Evolutionary conservation across 2,113 vertebrate genomes (phyloP).

Genomic region (Tragelaphus strepsiceros): DNA sequence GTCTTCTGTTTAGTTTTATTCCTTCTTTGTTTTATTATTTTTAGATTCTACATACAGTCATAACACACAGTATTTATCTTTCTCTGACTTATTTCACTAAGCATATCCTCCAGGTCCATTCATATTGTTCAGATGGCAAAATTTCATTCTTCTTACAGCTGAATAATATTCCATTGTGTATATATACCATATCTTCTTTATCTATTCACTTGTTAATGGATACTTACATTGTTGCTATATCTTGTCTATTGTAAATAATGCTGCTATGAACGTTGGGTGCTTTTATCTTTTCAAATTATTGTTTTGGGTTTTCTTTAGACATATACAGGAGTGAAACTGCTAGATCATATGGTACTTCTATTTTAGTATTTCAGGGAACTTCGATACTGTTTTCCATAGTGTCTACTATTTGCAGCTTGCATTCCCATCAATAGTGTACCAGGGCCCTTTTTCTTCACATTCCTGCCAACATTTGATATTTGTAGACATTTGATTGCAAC

Average conservation of each 20-base stretch:
- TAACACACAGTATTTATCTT: background rate
- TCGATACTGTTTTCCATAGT: background rate
- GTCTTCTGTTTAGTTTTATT: background rate
- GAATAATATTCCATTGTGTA: background rate
- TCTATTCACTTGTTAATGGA: background rate
- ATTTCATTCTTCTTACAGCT: background rate
- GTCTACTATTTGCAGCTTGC: background rate
- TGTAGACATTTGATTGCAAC: background rate
- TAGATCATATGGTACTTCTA: background rate
- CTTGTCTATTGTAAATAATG: background rate
- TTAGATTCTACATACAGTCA: background rate
- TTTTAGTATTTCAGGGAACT: background rate
- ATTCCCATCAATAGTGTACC: background rate
- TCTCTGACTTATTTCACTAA: background rate
- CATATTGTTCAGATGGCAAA: background rate
- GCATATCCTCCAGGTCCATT: background rate
- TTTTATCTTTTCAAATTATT: background rate
- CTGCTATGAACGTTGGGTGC: background rate
- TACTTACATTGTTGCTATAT: background rate
- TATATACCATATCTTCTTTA: background rate
- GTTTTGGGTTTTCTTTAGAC: background rate
- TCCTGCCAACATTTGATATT: background rate
- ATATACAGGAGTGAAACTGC: background rate
- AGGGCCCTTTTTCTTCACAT: background rate
- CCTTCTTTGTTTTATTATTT: background rate